A percentile compares a stretch with the other conserved stretches of the same genome.
These are phyloP conservation scores for Heliconius ismenius DNA, from an alignment of 2,888 invertebrate species.

Conservation along the genomic window DNA sequence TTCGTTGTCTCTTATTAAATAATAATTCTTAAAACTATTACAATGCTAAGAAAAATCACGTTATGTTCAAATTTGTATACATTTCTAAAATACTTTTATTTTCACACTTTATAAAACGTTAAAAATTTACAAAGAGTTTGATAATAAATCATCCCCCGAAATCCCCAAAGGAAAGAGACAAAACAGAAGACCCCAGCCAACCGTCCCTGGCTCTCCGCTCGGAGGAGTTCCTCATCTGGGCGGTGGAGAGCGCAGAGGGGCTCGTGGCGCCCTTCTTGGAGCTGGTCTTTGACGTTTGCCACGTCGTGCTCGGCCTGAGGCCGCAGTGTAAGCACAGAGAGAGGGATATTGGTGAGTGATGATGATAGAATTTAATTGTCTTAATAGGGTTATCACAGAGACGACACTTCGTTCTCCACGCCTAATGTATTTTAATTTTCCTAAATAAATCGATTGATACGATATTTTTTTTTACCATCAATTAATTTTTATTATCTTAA, in stretches of 20 bases:
- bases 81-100: too few relatives aligned
- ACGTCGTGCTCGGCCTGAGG: conserved; percentile 91
- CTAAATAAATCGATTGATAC: too few relatives aligned
- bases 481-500: too few relatives aligned
- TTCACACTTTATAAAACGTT: background rate
- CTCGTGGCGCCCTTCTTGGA: conserved; percentile 87
- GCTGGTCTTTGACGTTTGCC: conserved; percentile 90
- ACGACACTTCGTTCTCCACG: too few relatives aligned
- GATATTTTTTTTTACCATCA: too few relatives aligned
- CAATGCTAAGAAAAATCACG: too few relatives aligned
- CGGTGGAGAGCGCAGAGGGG: conserved; percentile 85
- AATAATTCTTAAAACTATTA: too few relatives aligned
- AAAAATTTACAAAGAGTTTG: background rate
- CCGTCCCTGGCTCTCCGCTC: conserved; percentile 73
- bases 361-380: too few relatives aligned
- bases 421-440: too few relatives aligned
- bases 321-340: conserved; percentile 92
- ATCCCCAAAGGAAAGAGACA: background rate
- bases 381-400: too few relatives aligned
- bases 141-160: background rate
- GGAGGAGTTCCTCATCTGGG: conserved; percentile 95
- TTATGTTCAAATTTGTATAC: background rate
- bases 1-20: too few relatives aligned
- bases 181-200: conserved; percentile 50
- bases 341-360: conserved; percentile 85